Evolutionary conservation across 2,797 vertebrate genomes (phyloP).

Genomic region (Ara ararauna): DNA sequence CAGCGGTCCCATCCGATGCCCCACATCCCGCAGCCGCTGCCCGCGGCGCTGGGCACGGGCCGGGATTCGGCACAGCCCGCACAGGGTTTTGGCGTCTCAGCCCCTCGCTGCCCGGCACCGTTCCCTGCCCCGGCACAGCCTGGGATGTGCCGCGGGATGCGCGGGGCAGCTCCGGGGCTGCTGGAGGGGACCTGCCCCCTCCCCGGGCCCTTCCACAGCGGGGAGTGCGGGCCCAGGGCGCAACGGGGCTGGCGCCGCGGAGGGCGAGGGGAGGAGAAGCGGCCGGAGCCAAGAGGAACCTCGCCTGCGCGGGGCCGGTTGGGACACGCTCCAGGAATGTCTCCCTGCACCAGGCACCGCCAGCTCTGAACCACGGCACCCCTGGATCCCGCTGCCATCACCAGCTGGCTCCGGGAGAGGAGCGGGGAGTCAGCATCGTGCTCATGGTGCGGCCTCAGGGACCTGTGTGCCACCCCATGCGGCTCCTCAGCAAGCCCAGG

Average conservation of each 20-base stretch:
- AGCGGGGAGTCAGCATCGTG: fast-evolving
- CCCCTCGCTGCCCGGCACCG: fast-evolving
- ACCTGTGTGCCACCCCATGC: fast-evolving
- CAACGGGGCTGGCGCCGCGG: not conserved
- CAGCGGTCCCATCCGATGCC: not conserved
- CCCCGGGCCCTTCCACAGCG: not conserved
- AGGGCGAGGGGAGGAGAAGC: not conserved
- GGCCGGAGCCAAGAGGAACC: not conserved
- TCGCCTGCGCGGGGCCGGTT: not conserved
- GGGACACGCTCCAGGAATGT: slow-evolving; percentile 42
- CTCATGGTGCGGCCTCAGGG: fast-evolving
- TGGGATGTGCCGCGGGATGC: not conserved
- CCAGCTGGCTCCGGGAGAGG: not conserved
- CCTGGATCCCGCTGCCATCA: fast-evolving
- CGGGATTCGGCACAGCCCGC: not conserved
- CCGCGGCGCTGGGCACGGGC: not conserved
- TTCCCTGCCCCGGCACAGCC: fast-evolving
- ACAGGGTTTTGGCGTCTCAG: not conserved
- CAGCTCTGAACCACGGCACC: not conserved
- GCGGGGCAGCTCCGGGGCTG: not conserved
- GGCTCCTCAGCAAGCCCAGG: not conserved
- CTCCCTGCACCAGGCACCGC: not conserved
- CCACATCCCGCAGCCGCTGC: not conserved
- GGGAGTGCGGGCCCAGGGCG: not conserved
- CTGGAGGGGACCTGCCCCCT: not conserved